A percentile compares a stretch with the other conserved stretches of the same genome.
These are phyloP conservation scores for Empidonax traillii DNA, from an alignment of 2,113 vertebrate genomes.

Conservation along the genomic window DNA sequence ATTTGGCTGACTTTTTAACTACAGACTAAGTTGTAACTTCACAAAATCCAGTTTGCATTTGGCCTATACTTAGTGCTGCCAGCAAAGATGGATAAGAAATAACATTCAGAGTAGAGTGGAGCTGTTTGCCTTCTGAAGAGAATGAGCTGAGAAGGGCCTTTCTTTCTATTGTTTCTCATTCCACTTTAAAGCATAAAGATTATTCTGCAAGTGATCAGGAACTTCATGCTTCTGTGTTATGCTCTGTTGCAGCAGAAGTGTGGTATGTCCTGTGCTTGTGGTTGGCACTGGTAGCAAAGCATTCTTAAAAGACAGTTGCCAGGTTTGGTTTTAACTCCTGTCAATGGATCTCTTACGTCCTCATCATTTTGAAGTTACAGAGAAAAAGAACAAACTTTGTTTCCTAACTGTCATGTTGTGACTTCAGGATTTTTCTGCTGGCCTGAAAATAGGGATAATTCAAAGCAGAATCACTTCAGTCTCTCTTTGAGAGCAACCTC, in stretches of 20 bases:
- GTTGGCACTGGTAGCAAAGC: not conserved
- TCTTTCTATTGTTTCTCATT: not conserved
- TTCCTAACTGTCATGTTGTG: not conserved
- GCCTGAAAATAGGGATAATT: not conserved
- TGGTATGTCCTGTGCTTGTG: not conserved
- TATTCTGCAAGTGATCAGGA: not conserved
- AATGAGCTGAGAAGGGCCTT: not conserved
- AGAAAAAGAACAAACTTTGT: not conserved
- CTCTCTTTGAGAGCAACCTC: not conserved
- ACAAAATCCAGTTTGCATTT: not conserved
- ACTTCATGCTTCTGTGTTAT: not conserved
- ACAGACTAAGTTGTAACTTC: not conserved
- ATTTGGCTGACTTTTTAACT: not conserved
- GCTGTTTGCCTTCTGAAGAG: not conserved
- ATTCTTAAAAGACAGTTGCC: not conserved
- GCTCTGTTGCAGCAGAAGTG: not conserved
- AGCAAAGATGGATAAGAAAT: not conserved
- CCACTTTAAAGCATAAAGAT: not conserved
- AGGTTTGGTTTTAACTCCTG: accelerated
- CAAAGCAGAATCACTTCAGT: not conserved
- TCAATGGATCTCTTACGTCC: not conserved
- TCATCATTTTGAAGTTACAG: not conserved
- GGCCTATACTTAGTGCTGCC: not conserved
- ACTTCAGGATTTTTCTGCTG: not conserved
- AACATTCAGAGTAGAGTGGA: not conserved